Base-by-base conservation (phyloP, 1,140 invertebrate species). In the Drosophila bocki region DNA sequence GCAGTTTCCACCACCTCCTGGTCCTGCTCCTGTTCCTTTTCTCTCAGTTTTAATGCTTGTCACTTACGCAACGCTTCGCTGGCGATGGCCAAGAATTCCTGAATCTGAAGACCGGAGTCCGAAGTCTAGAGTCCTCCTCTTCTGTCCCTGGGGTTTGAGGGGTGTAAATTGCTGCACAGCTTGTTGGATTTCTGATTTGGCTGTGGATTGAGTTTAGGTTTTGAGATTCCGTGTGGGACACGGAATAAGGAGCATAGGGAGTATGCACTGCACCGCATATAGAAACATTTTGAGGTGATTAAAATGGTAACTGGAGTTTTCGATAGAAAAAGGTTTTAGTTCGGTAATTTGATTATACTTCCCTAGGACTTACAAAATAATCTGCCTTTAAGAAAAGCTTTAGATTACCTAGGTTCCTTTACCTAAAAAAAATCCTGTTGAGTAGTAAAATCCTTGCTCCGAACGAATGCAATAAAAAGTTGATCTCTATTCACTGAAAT, bases 181-280 rank as follows among this genome's bases (percentile, higher is more conserved):
- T 85, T 85, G 83, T 85, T 85, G 82, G 65, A 71, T 86, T 82
- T 82, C 69, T 82, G 82, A 85, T 85, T 85, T 85, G 82, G 82
- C 62, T 26, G 47, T 42, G 61, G 17, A 60, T 37, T 33, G 48
- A n/a, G 39, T 33, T 50, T 50, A 8, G 47, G 11, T 22, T 39
- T 54, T 4, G 13, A 26, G 13, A 17, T 17, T n/a, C 7, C 11
- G 12, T 8, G 19, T 17, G 13, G 33, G n/a, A n/a, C n/a, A n/a
- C n/a, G n/a, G n/a, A n/a, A n/a, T n/a, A n/a, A n/a, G n/a, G n/a
- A n/a, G 8, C 0, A 54, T 2, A 15, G 7, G 1, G 33, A 37
- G 9, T 7, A 9, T 37, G 1, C 7, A 37, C 3, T 53, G 1
- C 35, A 7, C 29, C 13, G 17, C 50, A 35, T 8, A 32, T 1